Evolutionary conservation across 2,888 invertebrate genomes (phyloP), one percentile per base, ranked within the genome.

Genomic region (Belgica antarctica): DNA sequence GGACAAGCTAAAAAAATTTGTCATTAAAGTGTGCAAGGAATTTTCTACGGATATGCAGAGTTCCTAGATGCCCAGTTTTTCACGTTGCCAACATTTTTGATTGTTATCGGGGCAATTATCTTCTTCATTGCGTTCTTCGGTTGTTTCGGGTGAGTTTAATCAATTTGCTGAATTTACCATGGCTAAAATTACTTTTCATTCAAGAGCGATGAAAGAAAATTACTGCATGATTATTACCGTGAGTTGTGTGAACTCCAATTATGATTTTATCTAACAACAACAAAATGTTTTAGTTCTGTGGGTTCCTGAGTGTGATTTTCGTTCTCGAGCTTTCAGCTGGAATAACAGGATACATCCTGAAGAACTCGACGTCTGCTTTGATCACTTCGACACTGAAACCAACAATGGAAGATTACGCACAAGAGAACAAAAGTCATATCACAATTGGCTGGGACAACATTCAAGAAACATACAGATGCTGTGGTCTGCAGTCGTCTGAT

Each of bases 91-190:
- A 83, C 88, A 8, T 83, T 87, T 71, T 82, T 90, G 66, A 89
- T 91, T 72, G 85, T 88, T 1, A 84, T 89, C 27, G 90, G 90
- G 10, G 78, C 81, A 1, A 78, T 86, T 12, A 82, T 87, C 2
- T 87, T 93, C 77, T 77, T 92, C 73, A 87, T 94, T 62, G 87
- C 92, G 0, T 90, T 90, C 79, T 88, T 92, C 75, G 94, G 94
- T 71, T 94, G 94, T 81, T 94, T 91, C 81, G 94, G 94, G n/a
- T n/a, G n/a, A n/a, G n/a, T n/a, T n/a, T n/a, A n/a, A n/a, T n/a
- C n/a, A n/a, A n/a, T n/a, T n/a, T n/a, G n/a, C n/a, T n/a, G n/a
- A n/a, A n/a, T n/a, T n/a, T n/a, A n/a, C n/a, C n/a, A n/a, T n/a
- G n/a, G n/a, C n/a, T n/a, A n/a, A n/a, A n/a, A n/a, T n/a, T n/a